These are phyloP conservation scores for Rhinolophus ferrumequinum DNA, from an alignment of 2,113 vertebrate species.

Conservation along the genomic window DNA sequence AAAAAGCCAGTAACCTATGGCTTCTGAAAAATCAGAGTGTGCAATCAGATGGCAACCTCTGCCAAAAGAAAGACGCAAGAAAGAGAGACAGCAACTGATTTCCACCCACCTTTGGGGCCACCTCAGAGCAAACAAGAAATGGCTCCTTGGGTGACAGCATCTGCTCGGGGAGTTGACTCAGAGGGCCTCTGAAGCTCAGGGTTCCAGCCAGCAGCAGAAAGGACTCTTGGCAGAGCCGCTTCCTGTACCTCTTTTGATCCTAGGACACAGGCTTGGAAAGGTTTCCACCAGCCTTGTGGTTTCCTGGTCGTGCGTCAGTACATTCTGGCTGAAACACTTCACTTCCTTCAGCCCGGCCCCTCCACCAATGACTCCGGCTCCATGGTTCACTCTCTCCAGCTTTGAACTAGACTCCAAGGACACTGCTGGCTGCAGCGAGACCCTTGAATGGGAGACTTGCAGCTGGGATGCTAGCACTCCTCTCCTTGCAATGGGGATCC, in stretches of 20 bases:
- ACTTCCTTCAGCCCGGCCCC: conserved; percentile 47
- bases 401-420: conserved; percentile 68
- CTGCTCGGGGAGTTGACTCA: neutral
- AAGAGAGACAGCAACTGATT: neutral
- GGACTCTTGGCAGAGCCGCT: conserved; percentile 34
- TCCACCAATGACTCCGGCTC: conserved; percentile 14
- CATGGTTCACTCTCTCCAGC: neutral
- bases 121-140: neutral
- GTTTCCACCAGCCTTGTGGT: conserved; percentile 66
- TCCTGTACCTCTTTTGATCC: conserved; percentile 69
- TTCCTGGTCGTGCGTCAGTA: conserved; percentile 70
- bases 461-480: neutral
- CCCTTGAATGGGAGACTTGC: neutral
- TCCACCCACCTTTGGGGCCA: neutral
- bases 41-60: neutral
- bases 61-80: neutral
- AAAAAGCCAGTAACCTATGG: neutral
- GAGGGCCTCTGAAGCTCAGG: neutral
- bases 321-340: conserved; percentile 68
- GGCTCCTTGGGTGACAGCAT: neutral
- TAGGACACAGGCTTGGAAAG: conserved; percentile 60
- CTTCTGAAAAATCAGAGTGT: neutral
- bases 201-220: conserved; percentile 36
- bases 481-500: neutral
- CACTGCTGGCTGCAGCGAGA: conserved; percentile 22